Evolutionary conservation across 2,888 invertebrate species (phyloP), one percentile per base, ranked within the genome.

Genomic region (Baronia brevicornis): DNA sequence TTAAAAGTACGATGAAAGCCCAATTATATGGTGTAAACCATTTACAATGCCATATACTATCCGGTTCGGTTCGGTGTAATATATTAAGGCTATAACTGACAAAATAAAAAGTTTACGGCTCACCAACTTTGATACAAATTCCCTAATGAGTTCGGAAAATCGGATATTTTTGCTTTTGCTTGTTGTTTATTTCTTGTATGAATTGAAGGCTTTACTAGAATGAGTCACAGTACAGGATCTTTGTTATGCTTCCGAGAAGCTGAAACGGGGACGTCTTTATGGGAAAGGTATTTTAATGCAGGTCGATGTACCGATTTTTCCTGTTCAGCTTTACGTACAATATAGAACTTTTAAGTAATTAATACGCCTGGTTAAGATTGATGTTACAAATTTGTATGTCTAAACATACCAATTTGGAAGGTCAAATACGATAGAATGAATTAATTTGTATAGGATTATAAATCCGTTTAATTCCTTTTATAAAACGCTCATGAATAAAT

Each of bases 171-270:
- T 51, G 56, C 58, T 53, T 41, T 59, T 55, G 58, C 59, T 26
- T 17, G 15, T n/a, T 22, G 23, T 31, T 13, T 9, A 23, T 15
- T 22, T 11, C 22, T 27, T 64, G 66, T 67, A 69, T 72, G 74
- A 67, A 61, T 56, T 44, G 54, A 51, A 71, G 68, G 62, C 40
- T 26, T 47, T 53, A 47, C 44, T 48, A 49, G 60, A n/a, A n/a
- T 80, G 82, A 80, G 60, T 80, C 82, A 80, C 66, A 59, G 69
- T 58, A 64, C 69, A 72, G 77, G 78, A 84, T 78, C 84, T 82
- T 84, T 82, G 82, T 84, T 79, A 61, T 67, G 64, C 64, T 84
- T 84, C 82, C 63, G 61, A 72, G 82, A 84, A 84, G 60, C 66
- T 58, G 21, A 64, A 55, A 54, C 65, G 62, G 66, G 54, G 60